phyloP scores from a whole-genome alignment of 1,140 invertebrate genomes.

The Neuroterus valhalla region DNA sequence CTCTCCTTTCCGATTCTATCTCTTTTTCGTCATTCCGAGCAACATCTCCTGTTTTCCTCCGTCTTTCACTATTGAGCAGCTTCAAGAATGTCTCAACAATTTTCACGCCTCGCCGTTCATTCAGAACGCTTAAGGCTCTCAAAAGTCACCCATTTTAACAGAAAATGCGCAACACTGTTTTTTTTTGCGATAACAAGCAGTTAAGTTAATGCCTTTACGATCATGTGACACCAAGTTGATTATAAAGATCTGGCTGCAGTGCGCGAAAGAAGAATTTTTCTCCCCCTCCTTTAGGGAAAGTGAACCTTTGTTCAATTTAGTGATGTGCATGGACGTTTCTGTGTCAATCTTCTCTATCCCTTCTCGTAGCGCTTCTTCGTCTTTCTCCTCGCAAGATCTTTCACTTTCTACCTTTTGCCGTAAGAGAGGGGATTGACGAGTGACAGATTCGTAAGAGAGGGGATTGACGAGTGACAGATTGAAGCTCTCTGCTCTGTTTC shows the following conservation, averaged over 20 bases:
- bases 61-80: slow-evolving; percentile 22
- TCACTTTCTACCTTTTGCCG: too few species aligned
- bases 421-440: too few species aligned
- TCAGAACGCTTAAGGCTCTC: slow-evolving; percentile 5
- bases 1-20: background rate
- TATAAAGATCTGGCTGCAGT: background rate
- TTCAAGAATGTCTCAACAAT: slow-evolving; percentile 29
- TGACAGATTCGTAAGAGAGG: too few species aligned
- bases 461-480: too few species aligned
- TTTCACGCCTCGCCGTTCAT: background rate
- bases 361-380: too few species aligned
- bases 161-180: slow-evolving; percentile 10
- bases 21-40: slow-evolving; percentile 22
- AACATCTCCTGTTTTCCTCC: background rate
- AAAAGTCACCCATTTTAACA: slow-evolving; percentile 21
- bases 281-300: background rate
- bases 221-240: background rate
- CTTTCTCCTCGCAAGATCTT: too few species aligned
- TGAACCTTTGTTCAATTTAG: background rate
- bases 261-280: slow-evolving; percentile 11
- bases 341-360: too few species aligned
- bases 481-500: too few species aligned
- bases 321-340: too few species aligned
- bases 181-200: slow-evolving; percentile 14
- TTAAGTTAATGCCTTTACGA: background rate